Evolutionary conservation across 2,888 invertebrate species (phyloP), one percentile per base, ranked within the genome.

Genomic region (Cabera pusaria): DNA sequence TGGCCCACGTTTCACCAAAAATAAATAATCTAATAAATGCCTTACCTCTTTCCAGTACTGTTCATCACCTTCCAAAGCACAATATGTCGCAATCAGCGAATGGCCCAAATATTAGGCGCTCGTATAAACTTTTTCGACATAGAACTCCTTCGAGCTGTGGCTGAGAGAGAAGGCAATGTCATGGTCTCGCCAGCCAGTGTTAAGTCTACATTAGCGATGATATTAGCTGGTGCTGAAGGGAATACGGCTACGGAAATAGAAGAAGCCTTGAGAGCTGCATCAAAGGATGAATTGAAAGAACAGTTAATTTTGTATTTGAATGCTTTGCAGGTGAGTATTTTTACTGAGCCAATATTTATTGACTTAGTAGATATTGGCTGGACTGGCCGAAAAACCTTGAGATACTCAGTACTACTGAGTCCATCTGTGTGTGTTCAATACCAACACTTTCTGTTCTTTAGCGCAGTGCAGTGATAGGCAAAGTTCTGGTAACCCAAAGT

Each of bases 121-220:
- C 75, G 91, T 1, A 68, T 90, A 14, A 90, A 90, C 65, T 91
- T 81, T 58, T 92, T 92, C 61, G 91, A 91, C 51, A 79, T 86
- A 8, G 91, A 91, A 47, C 79, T 92, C 6, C 71, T 91, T 0
- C 78, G 83, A 44, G 87, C 88, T 58, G 56, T 74, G 0, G 69
- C 78, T 1, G 83, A 80, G 40, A 71, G 60, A 21, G 44, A 19
- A 4, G 90, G 90, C 10, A 94, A 94, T 62, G 82, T 93, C 16
- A 82, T 93, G 61, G 67, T 93, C 1, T 93, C 94, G n/a, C 93
- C 94, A 6, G 90, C 91, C 37, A 93, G 93, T 61, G 82, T 93
- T 11, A 93, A 93, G 67, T 81, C 91, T 0, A 90, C 90, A 0
- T 63, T 94, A 26, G 91, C 90, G 3, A 90, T 93, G 90, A 54